Conservation (phyloP, 2,888 invertebrate species). For the Cancer borealis region DNA sequence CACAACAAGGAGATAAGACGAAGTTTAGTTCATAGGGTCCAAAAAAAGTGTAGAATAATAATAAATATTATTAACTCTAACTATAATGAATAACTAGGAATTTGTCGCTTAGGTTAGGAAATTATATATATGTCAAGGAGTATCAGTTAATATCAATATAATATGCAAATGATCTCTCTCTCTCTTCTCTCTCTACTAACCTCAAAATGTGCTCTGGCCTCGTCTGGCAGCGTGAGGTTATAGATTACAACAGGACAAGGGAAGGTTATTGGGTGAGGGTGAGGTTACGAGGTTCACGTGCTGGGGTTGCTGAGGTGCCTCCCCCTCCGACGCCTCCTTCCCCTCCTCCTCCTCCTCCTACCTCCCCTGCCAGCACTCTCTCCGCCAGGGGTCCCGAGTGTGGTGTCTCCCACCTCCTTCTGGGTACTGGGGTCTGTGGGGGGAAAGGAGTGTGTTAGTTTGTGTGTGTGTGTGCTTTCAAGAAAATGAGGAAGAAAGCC, state of each 20-base stretch:
- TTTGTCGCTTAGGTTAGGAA: too few relatives aligned
- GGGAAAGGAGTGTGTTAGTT: not conserved
- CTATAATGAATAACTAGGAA: too few relatives aligned
- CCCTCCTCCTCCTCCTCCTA: slow-evolving; percentile 78
- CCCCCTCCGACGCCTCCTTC: slow-evolving; percentile 76
- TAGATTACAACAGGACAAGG: slow-evolving; percentile 87
- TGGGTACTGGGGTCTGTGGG: not conserved
- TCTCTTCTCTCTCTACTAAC: slow-evolving; percentile 80
- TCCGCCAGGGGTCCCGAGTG: not conserved
- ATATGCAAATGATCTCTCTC: not conserved
- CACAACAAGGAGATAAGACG: not conserved
- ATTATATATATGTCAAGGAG: too few relatives aligned
- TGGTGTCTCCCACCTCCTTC: not conserved
- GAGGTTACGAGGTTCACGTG: slow-evolving; percentile 80
- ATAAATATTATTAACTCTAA: too few relatives aligned
- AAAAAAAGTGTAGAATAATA: too few relatives aligned
- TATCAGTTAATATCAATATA: too few relatives aligned
- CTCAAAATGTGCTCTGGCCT: slow-evolving; percentile 84
- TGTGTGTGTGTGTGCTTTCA: not conserved
- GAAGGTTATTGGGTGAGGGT: slow-evolving; percentile 86
- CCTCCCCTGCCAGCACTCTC: slow-evolving; percentile 46
- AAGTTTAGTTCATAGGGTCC: not conserved
- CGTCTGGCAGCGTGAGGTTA: slow-evolving; percentile 85
- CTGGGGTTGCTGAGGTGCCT: slow-evolving; percentile 38
- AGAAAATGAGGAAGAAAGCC: too few relatives aligned